These are phyloP conservation scores for Copidosoma floridanum DNA, from an alignment of 1,140 invertebrate species.

Conservation along the genomic window DNA sequence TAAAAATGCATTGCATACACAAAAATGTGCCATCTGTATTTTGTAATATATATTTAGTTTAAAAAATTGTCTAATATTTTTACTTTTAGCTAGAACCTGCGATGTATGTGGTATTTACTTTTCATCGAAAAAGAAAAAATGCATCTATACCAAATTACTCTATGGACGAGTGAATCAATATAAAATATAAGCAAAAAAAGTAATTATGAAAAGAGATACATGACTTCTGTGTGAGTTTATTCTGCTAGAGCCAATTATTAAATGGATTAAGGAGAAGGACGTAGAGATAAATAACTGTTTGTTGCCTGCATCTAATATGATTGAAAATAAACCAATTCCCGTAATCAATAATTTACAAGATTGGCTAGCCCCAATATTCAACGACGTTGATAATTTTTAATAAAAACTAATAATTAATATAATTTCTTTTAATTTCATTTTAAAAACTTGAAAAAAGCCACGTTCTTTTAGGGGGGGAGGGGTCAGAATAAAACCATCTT, in stretches of 20 bases:
- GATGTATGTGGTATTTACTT: not conserved
- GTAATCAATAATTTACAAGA: not conserved
- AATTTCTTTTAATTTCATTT: not conserved
- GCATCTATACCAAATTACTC: too few species aligned
- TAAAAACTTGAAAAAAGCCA: not conserved
- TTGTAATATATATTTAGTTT: too few species aligned
- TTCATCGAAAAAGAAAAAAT: too few species aligned
- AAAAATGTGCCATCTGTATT: too few species aligned
- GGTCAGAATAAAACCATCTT: too few species aligned
- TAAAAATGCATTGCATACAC: too few species aligned
- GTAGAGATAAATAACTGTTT: not conserved
- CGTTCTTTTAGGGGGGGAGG: not conserved
- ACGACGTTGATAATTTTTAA: not conserved
- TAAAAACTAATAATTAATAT: not conserved
- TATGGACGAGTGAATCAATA: too few species aligned
- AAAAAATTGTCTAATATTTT: too few species aligned
- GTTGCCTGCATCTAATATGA: too few species aligned
- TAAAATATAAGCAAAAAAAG: too few species aligned
- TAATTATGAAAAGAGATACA: too few species aligned
- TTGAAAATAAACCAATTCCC: not conserved
- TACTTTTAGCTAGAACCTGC: slow-evolving; percentile 3
- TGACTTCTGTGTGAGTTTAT: too few species aligned
- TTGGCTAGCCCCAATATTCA: not conserved
- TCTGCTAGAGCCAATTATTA: not conserved
- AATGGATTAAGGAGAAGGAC: not conserved